Percentiles rank a stretch among this genome's conserved stretches.
These are phyloP conservation scores for Prochilodus magdalenae DNA, from an alignment of 2,113 vertebrate species.

Conservation along the genomic window DNA sequence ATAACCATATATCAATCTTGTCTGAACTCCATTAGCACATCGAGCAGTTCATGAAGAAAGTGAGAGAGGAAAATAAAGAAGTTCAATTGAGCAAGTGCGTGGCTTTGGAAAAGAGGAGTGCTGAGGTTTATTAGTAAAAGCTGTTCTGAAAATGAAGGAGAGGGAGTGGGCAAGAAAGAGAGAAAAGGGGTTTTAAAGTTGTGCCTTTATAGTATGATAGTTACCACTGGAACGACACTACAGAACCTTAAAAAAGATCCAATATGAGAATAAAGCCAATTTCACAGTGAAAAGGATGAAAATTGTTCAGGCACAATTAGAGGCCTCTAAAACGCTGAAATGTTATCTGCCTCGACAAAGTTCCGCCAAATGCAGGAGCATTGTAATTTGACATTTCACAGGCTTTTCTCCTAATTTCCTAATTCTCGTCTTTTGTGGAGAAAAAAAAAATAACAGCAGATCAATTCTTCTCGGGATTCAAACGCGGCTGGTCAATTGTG, in stretches of 20 bases:
- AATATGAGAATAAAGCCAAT: not conserved
- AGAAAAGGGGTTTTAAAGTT: not conserved
- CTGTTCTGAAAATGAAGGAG: not conserved
- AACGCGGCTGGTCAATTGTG: not conserved
- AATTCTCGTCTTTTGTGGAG: conserved; percentile 19
- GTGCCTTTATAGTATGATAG: not conserved
- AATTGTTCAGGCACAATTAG: not conserved
- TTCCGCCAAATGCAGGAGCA: not conserved
- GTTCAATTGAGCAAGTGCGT: not conserved
- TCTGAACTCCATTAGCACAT: not conserved
- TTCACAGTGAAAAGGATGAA: not conserved
- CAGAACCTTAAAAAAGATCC: conserved; percentile 5
- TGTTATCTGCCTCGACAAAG: not conserved
- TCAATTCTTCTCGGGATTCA: not conserved
- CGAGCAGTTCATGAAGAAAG: not conserved
- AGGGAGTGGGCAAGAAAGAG: not conserved
- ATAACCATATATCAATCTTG: not conserved
- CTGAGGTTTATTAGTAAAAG: not conserved
- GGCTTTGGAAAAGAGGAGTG: not conserved
- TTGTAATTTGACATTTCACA: not conserved
- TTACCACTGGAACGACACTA: not conserved
- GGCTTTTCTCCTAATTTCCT: not conserved
- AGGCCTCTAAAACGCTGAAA: not conserved
- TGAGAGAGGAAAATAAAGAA: not conserved
- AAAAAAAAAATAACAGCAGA: not conserved